Conservation (phyloP, 2,113 vertebrate genomes). For the Macquaria australasica region DNA sequence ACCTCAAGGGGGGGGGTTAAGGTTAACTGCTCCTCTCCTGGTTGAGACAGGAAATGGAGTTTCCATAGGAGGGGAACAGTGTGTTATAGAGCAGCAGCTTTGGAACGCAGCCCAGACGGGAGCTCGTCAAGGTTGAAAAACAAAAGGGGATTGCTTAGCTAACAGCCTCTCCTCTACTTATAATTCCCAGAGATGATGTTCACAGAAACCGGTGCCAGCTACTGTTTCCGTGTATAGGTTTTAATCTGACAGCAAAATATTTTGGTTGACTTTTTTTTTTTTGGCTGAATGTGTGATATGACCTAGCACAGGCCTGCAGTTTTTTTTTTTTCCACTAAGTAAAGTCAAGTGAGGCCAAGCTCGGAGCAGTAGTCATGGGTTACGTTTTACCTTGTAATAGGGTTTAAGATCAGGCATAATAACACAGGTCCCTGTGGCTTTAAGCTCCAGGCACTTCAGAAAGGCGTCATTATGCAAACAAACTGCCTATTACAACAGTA, state of each 20-base stretch:
- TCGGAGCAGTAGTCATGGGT: constrained; percentile 51
- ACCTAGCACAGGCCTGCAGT: not conserved
- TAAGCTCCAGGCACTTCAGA: constrained; percentile 79
- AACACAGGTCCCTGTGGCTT: constrained; percentile 67
- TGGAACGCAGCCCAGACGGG: constrained; percentile 56
- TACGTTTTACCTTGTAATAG: constrained; percentile 40
- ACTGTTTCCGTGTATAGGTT: constrained; percentile 22
- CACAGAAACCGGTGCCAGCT: constrained; percentile 38
- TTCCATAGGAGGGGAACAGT: constrained; percentile 39
- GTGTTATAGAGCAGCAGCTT: constrained; percentile 43
- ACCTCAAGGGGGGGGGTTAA: constrained; percentile 9
- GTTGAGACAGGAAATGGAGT: constrained; percentile 37
- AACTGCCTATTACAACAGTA: constrained; percentile 55
- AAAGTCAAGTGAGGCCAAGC: constrained; percentile 51
- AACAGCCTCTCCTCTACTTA: constrained; percentile 26
- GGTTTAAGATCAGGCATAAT: constrained; percentile 56
- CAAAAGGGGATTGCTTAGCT: constrained; percentile 36
- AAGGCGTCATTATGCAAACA: constrained; percentile 72
- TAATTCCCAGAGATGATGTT: constrained; percentile 54
- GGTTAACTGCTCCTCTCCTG: constrained; percentile 1
- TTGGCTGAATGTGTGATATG: constrained; percentile 20
- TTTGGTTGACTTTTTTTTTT: constrained; percentile 30
- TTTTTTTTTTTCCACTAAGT: constrained; percentile 3
- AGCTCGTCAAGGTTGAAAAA: constrained; percentile 59
- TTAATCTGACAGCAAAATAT: constrained; percentile 29